A percentile compares a stretch with the other conserved stretches of the same genome.
These are phyloP conservation scores for Anas georgica DNA, from an alignment of 2,797 vertebrate genomes.

Conservation along the genomic window DNA sequence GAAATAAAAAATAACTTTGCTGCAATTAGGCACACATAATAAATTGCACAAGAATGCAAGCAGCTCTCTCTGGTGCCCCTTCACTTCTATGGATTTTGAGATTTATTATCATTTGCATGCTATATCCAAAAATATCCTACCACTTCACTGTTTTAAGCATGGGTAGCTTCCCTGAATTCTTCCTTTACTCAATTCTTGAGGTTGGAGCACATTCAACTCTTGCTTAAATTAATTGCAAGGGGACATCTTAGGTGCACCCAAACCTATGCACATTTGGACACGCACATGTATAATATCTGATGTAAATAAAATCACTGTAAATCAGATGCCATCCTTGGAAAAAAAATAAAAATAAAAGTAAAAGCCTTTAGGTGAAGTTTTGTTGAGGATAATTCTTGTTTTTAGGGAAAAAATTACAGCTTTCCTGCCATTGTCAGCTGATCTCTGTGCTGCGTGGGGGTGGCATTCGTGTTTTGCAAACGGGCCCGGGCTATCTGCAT, in stretches of 20 bases:
- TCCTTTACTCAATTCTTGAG: neutral
- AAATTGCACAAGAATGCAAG: neutral
- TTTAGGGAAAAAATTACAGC: neutral
- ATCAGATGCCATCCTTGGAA: neutral
- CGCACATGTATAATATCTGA: neutral
- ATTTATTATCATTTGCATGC: neutral
- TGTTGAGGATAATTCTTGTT: neutral
- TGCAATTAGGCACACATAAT: neutral
- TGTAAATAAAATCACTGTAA: neutral
- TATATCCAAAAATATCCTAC: neutral
- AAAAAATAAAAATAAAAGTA: neutral
- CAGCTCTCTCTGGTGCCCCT: neutral
- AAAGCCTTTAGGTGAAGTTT: neutral
- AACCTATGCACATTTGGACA: neutral
- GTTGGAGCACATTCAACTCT: neutral
- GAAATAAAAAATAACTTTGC: neutral
- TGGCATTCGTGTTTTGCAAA: neutral
- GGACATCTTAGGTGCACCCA: neutral
- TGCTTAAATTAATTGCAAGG: neutral
- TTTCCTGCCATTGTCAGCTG: slow-evolving; percentile 8
- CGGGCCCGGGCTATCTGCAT: neutral
- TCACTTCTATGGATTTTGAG: neutral
- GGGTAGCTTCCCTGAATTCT: neutral
- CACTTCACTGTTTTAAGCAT: neutral
- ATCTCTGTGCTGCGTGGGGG: neutral